Base-by-base conservation (phyloP, 2,888 invertebrate genomes). In the Ernsta delagoae region DNA sequence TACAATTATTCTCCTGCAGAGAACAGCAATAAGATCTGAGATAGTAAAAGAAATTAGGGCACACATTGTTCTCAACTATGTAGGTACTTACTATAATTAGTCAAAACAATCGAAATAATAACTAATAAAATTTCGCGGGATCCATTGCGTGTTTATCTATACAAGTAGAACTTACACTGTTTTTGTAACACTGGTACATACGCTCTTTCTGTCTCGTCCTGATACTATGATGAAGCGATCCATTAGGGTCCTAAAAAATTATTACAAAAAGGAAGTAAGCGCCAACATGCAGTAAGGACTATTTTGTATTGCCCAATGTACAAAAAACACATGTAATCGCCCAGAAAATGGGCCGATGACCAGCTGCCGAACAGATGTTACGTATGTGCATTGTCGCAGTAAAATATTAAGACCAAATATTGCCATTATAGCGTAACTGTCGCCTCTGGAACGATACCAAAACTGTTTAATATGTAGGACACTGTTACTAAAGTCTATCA, bases 361-460 rank as follows among this genome's bases (percentile, higher is more conserved):
- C 88, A 88, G 81, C 81, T 88, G 88, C 81, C 78, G 75, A 83
- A 76, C 87, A 88, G 81, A 86, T 88, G 87, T 74, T 72, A 67
- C 73, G 34, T 34, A n/a, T 6, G 6, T 5, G 24, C 3, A 70
- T 70, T 68, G 71, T 78, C 77, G 77, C 78, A 79, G 83, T 80
- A 73, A 83, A 84, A 81, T 81, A 76, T 78, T 68, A 78, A 79
- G 79, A 77, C 78, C 78, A 77, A 73, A 77, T 75, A 78, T 79
- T 70, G 65, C 65, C 62, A 72, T 70, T 70, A 72, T 72, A 60
- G 70, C 67, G 67, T 60, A 57, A 66, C 61, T 67, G 65, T 64
- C 66, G 50, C 64, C 70, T 36, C 67, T 75, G 75, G 74, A 75
- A 70, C 71, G 59, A 43, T 70, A 71, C 75, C 74, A 73, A 72